phyloP scores from a whole-genome alignment of 2,888 invertebrate genomes.

The Willowsia nigromaculata region DNA sequence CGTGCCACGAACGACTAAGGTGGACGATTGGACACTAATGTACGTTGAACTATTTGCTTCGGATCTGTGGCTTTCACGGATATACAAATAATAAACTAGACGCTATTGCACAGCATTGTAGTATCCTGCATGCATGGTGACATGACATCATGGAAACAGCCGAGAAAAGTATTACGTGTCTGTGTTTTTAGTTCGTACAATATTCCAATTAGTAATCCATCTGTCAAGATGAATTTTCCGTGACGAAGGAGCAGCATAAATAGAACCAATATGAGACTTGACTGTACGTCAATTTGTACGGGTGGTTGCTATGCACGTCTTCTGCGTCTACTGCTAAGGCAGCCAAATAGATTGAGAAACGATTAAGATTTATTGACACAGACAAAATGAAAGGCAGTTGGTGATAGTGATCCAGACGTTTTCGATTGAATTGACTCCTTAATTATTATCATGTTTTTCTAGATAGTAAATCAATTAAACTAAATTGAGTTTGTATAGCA shows the following conservation, averaged over 20 bases:
- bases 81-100: too few species aligned
- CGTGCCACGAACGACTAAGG: neutral
- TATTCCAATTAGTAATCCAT: conserved; percentile 25
- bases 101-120: neutral
- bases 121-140: neutral
- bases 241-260: neutral
- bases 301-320: neutral
- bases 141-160: neutral
- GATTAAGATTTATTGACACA: conserved; percentile 33
- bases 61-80: neutral
- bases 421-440: neutral
- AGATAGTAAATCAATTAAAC: neutral
- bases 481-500: neutral
- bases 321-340: neutral
- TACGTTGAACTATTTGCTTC: neutral
- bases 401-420: neutral
- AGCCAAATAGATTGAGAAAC: conserved; percentile 17
- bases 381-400: conserved; percentile 15
- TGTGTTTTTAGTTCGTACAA: neutral
- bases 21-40: neutral
- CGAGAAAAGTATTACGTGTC: neutral
- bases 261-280: neutral
- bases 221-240: conserved; percentile 11
- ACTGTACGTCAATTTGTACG: neutral
- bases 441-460: neutral